Evolutionary conservation across 2,113 vertebrate species (phyloP).

Genomic region (Daboia siamensis): DNA sequence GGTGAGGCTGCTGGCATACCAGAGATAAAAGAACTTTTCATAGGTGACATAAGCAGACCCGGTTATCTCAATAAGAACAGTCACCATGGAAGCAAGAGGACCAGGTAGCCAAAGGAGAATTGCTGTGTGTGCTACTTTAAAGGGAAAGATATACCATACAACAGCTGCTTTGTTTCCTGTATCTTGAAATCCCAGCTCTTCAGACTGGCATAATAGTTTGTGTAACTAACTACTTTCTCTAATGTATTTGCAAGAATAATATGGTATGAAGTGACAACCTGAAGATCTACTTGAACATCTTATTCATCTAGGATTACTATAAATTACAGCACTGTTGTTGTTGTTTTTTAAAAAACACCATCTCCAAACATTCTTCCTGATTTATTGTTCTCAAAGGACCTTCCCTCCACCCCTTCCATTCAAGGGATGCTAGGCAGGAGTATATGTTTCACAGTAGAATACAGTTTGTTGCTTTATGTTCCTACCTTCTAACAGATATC

Average conservation of each 20-base stretch:
- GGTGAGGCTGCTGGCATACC: constrained; percentile 1
- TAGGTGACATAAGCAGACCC: not conserved
- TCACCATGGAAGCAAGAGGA: constrained; percentile 11
- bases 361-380: not conserved
- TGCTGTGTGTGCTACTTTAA: not conserved
- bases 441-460: not conserved
- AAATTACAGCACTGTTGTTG: constrained; percentile 39
- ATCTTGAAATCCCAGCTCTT: constrained; percentile 35
- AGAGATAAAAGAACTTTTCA: constrained; percentile 16
- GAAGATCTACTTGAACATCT: not conserved
- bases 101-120: not conserved
- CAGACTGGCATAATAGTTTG: constrained; percentile 3
- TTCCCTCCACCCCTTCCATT: not conserved
- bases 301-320: constrained; percentile 27
- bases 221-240: constrained; percentile 39
- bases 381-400: not conserved
- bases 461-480: not conserved
- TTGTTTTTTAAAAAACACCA: not conserved
- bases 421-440: not conserved
- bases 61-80: constrained; percentile 20
- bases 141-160: not conserved
- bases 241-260: constrained; percentile 17
- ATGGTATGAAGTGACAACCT: constrained; percentile 15
- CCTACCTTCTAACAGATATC: not conserved
- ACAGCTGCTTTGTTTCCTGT: constrained; percentile 18